Base-by-base conservation (phyloP, 1,140 invertebrate genomes). In the Pseudobourletiella spinata region DNA sequence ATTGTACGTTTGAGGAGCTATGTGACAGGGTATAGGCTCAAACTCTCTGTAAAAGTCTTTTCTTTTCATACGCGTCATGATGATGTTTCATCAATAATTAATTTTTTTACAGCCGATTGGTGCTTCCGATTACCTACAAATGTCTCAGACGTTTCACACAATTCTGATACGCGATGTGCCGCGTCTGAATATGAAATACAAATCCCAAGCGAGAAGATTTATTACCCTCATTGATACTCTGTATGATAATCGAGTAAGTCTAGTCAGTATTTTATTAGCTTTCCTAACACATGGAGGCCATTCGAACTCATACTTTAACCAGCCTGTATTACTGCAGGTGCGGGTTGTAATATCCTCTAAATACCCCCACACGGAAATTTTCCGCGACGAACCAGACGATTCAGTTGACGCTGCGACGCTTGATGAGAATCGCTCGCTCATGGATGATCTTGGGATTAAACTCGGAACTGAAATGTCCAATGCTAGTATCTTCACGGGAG, bases 151-250 rank as follows among this genome's bases (percentile, higher is more conserved):
- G 59, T 99, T 98, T 78, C 92, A 99, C 72, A 95, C 91, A 28
- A 84, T 99, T 32, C 84, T 98, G 55, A 88, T 99, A 70, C 78
- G 91, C 69, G 83, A 97, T 76, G 79, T 98, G 44, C 95, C 94
- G 22, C 82, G 87, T 72, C 75, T 98, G 67, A 88, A 85, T 71
- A 75, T 87, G 18, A 81, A 82, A 68, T 76, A 83, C 28, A 86
- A 88, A 73, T 90, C 89, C 18, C 88, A 91, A 77, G 84, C 91
- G 52, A 82, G 95, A 72, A 78, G 96, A 69, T 98, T 99, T 75
- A 98, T 98, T 59, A 97, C 91, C 2, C 78, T 99, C 0, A 95
- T 99, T 71, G 96, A 99, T 74, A 95, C 93, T 1, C 78, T 99
- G 0, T 99, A 99, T 76, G 95, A 99, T 75, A 89, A 94, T 71